A percentile compares a stretch with the other conserved stretches of the same genome.
These are phyloP conservation scores for Seriola rivoliana DNA, from an alignment of 2,113 vertebrate species.

Conservation along the genomic window DNA sequence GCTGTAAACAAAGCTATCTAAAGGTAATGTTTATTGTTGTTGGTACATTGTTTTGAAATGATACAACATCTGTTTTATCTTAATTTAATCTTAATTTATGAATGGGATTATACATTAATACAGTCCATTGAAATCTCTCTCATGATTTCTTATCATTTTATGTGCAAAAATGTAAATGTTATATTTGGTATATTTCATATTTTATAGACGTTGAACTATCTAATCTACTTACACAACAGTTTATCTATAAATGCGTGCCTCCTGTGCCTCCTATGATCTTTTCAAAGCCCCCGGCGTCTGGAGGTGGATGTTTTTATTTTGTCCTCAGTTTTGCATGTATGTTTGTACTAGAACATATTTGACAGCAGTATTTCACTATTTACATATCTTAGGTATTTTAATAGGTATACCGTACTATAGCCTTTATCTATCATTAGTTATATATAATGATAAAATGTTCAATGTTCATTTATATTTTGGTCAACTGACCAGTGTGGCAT, in stretches of 20 bases:
- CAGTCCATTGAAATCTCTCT: not conserved
- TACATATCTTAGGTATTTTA: no score
- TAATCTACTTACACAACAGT: not conserved
- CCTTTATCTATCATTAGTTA: no score
- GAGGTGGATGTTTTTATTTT: not conserved
- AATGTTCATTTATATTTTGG: no score
- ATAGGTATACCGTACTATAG: no score
- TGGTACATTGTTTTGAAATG: not conserved
- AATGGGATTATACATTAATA: not conserved
- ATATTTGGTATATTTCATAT: not conserved
- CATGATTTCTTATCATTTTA: not conserved
- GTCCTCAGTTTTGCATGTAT: not conserved
- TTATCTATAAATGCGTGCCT: not conserved
- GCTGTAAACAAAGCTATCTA: not conserved
- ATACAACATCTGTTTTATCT: not conserved
- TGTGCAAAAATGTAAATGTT: not conserved
- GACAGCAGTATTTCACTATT: no score
- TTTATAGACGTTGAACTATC: not conserved
- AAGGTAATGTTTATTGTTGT: not conserved
- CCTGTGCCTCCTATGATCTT: not conserved
- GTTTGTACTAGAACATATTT: no score
- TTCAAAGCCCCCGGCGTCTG: not conserved
- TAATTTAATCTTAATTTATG: not conserved
- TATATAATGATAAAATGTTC: no score
- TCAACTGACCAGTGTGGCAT: no score